Evolutionary conservation across 2,113 vertebrate species (phyloP).

Genomic region (Ameiurus melas): DNA sequence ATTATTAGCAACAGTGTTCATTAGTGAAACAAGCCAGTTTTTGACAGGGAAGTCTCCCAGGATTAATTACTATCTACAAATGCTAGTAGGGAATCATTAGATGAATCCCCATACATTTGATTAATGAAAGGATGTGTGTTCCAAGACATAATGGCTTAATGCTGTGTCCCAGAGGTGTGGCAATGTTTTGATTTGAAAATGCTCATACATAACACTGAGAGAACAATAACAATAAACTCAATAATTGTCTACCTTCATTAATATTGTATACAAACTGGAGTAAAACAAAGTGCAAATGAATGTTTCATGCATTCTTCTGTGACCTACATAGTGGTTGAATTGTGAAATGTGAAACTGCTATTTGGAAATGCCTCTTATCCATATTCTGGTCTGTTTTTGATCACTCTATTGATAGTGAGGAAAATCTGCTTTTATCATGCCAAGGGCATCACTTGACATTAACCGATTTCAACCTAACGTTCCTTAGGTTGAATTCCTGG

Average conservation of each 20-base stretch:
- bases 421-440: background rate
- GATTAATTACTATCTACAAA: background rate
- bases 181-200: constrained; percentile 7
- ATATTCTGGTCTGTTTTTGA: background rate
- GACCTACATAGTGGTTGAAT: background rate
- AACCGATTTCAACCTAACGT: too few relatives aligned
- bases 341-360: background rate
- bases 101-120: constrained; percentile 2
- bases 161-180: constrained; percentile 3
- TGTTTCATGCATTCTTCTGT: background rate
- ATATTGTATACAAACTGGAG: background rate
- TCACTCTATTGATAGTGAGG: background rate
- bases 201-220: background rate
- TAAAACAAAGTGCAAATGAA: background rate
- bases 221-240: background rate
- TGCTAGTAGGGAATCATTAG: constrained; percentile 16
- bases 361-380: background rate
- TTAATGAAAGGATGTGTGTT: constrained; percentile 17
- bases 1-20: constrained; percentile 29
- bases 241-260: background rate
- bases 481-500: background rate
- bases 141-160: background rate
- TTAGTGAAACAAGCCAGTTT: background rate
- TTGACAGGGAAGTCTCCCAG: background rate
- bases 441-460: background rate